Conservation (phyloP, 2,113 vertebrate species). For the Opisthocomus hoazin region DNA sequence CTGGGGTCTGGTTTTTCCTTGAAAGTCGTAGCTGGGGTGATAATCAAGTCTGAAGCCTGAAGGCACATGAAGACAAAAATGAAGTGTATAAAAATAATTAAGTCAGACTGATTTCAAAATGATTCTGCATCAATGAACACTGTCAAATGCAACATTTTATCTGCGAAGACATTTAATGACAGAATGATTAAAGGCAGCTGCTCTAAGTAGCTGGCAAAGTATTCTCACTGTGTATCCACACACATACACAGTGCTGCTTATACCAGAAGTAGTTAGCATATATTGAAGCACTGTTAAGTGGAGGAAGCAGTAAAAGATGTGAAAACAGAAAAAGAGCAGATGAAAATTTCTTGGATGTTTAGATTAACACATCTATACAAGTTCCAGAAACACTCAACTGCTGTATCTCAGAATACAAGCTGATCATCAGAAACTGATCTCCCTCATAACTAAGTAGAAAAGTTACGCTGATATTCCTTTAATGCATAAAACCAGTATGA, state of each 20-base stretch:
- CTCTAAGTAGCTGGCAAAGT: background rate
- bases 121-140: background rate
- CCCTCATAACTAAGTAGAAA: background rate
- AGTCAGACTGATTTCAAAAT: background rate
- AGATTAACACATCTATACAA: background rate
- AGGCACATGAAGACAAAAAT: background rate
- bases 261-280: background rate
- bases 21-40: slow-evolving; percentile 61
- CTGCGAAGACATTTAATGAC: background rate
- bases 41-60: slow-evolving; percentile 79
- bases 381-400: background rate
- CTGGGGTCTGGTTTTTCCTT: slow-evolving; percentile 79
- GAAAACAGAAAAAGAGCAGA: background rate
- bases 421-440: background rate
- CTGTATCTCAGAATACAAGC: background rate
- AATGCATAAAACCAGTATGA: background rate
- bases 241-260: background rate
- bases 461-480: background rate
- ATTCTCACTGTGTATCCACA: background rate
- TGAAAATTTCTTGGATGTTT: background rate
- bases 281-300: background rate
- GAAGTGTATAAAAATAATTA: background rate
- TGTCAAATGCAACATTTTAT: background rate
- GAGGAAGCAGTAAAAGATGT: background rate
- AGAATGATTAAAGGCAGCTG: background rate